These are phyloP conservation scores for Folsomia candida DNA, from an alignment of 2,888 invertebrate genomes.

Conservation along the genomic window DNA sequence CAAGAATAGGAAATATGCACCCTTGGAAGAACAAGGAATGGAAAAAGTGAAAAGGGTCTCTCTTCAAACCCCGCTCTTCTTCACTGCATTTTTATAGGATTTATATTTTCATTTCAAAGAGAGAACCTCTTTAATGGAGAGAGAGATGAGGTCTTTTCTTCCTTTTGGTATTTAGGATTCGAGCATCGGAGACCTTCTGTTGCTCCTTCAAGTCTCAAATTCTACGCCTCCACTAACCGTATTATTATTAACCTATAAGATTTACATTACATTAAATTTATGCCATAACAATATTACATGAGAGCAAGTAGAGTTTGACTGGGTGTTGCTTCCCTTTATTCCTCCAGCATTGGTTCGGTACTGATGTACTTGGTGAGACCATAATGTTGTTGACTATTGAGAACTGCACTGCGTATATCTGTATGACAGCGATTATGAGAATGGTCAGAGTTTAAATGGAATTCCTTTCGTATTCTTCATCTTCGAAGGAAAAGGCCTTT, in stretches of 20 bases:
- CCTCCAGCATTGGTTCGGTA: background rate
- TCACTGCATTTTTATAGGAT: background rate
- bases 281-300: background rate
- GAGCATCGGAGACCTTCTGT: background rate
- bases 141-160: background rate
- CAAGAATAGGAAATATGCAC: background rate
- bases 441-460: conserved; percentile 25
- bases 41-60: conserved; percentile 18
- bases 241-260: background rate
- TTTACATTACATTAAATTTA: conserved; percentile 1
- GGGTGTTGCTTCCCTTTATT: background rate
- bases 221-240: background rate
- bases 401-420: no score
- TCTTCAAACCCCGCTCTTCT: background rate
- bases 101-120: background rate
- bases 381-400: background rate
- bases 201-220: background rate
- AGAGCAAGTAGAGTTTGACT: background rate
- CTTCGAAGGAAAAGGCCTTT: conserved; percentile 9
- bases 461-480: conserved; percentile 21
- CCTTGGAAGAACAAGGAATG: background rate
- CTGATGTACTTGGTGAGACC: background rate
- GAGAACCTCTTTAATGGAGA: background rate
- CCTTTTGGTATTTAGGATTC: background rate
- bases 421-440: conserved; percentile 16